Base-by-base conservation (phyloP, 2,113 vertebrate genomes). In the Urocitellus parryii region DNA sequence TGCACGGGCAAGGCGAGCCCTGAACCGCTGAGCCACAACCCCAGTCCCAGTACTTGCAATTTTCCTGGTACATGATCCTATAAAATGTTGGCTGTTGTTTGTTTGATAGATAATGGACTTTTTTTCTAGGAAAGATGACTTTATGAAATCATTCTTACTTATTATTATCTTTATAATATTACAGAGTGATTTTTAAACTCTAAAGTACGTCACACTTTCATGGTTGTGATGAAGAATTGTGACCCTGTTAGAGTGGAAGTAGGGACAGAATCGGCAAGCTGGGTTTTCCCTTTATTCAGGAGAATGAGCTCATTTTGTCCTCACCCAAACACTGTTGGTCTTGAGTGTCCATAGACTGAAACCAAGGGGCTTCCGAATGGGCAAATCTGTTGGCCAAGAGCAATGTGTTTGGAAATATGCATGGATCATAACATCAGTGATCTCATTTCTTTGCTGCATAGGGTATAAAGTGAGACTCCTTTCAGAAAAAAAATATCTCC, bases 261-360 rank as follows among this genome's bases (percentile, higher is more conserved):
- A 72, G 39, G 48, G 37, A 42, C 18, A 72, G 74, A 90, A 34
- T 7, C 72, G 89, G 81, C 63, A 84, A 51, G 20, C 79, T 8
- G 27, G 56, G 11, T 25, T 88, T 95, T 93, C 24, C 48, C 45
- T 93, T 73, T 53, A 79, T 82, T 56, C 63, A 22, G 85, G 39
- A 87, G 39, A 91, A 87, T 81, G 93, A 96, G 34, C 24, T 94
- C 70, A 76, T 86, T 90, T 67, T 65, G 56, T 27, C 25, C 77
- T 42, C 53, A 83, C 37, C 27, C 78, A 94, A 70, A 86, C 68
- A 94, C 7, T 76, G 1, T 45, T 88, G 72, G 34, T 87, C 58
- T 83, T 25, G 7, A 25, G 74, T 12, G 13, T 37, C 16, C 1
- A 2, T 48, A 61, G 72, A 7, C 81, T 93, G 68, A 92, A 72